These are phyloP conservation scores for Tanypteryx hageni DNA, from an alignment of 2,888 invertebrate species.

Conservation along the genomic window DNA sequence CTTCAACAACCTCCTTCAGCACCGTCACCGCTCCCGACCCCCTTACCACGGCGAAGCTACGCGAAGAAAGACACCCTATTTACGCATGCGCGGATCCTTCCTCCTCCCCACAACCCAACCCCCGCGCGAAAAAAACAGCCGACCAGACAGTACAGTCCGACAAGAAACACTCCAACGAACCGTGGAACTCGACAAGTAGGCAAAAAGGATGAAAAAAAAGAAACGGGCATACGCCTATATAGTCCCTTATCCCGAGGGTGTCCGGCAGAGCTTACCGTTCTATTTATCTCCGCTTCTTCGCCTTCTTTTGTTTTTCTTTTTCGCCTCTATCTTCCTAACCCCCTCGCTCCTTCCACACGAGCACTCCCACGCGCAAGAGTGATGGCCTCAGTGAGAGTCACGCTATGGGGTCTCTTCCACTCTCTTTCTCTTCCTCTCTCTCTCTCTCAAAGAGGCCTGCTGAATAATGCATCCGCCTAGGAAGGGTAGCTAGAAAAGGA, in stretches of 20 bases:
- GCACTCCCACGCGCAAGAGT: conserved; percentile 1
- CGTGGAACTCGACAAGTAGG: too few species aligned
- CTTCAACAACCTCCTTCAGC: too few species aligned
- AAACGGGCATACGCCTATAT: background rate
- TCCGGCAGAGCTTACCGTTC: conserved; percentile 8
- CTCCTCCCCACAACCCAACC: background rate
- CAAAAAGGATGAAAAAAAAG: background rate
- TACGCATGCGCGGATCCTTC: too few species aligned
- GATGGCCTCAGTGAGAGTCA: background rate
- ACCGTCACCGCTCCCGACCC: too few species aligned
- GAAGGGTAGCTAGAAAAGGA: background rate
- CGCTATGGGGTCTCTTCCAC: background rate
- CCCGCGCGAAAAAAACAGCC: background rate
- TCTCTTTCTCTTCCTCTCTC: too few species aligned
- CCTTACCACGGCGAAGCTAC: too few species aligned
- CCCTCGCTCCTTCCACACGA: too few species aligned
- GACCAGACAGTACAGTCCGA: background rate
- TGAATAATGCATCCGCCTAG: conserved; percentile 12
- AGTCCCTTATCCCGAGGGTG: background rate
- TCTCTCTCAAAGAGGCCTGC: background rate
- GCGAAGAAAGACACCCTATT: too few species aligned
- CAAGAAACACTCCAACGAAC: background rate
- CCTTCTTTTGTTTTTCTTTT: background rate
- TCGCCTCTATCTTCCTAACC: background rate
- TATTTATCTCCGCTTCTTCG: conserved; percentile 28